These are phyloP conservation scores for Penelope pileata DNA, from an alignment of 2,113 vertebrate genomes.

Conservation along the genomic window DNA sequence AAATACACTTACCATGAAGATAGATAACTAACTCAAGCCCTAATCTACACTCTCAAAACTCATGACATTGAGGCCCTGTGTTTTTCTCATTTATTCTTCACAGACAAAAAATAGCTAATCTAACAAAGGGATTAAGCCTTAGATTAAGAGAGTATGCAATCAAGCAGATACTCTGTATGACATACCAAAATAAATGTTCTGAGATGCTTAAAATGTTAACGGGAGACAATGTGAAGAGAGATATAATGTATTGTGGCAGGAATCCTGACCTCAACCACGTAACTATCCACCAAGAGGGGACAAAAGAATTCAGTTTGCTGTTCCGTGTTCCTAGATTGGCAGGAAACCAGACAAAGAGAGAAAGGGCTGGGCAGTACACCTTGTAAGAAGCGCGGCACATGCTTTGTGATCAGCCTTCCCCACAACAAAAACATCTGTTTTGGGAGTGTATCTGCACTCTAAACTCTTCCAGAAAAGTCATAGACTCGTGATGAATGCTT, in stretches of 20 bases:
- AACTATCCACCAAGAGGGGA: not conserved
- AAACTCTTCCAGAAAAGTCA: not conserved
- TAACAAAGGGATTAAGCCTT: not conserved
- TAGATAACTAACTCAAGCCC: not conserved
- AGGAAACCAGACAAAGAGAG: not conserved
- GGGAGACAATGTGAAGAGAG: not conserved
- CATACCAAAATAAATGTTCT: not conserved
- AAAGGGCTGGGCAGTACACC: not conserved
- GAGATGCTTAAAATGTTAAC: not conserved
- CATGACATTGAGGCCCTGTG: not conserved
- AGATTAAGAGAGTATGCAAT: fast-evolving
- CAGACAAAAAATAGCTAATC: not conserved
- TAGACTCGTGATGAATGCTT: not conserved
- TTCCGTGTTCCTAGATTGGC: not conserved
- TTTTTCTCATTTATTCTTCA: not conserved
- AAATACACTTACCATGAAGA: not conserved
- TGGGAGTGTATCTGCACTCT: not conserved
- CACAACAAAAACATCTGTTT: not conserved
- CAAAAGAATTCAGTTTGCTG: not conserved
- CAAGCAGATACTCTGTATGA: fast-evolving
- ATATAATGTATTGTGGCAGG: not conserved
- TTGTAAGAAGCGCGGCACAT: not conserved
- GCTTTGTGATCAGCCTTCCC: not conserved
- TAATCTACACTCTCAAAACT: not conserved
- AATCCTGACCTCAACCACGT: not conserved